phyloP scores from a whole-genome alignment of 2,113 vertebrate genomes.

The Dicrurus megarhynchus region DNA sequence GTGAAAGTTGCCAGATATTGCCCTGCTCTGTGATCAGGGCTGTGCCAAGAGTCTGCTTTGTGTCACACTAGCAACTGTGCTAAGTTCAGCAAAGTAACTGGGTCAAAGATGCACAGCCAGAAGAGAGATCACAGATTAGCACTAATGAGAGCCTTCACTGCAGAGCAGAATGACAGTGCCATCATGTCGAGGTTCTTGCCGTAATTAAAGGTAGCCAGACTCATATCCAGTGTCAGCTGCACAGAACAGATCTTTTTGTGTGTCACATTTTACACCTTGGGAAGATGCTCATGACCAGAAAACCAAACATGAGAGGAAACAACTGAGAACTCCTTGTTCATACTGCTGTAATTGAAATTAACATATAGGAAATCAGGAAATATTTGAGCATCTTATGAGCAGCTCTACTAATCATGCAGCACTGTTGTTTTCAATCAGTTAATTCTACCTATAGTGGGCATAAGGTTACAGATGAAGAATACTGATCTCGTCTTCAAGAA shows the following conservation, averaged over 20 bases:
- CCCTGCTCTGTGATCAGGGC: constrained; percentile 25
- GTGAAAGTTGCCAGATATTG: constrained; percentile 60
- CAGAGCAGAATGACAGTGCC: neutral
- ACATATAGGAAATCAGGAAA: neutral
- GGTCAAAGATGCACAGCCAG: constrained; percentile 37
- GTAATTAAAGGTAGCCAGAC: neutral
- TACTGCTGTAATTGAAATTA: neutral
- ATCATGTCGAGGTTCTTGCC: neutral
- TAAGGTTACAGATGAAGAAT: neutral
- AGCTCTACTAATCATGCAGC: neutral
- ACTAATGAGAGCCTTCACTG: neutral
- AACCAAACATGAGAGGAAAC: neutral
- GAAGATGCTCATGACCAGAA: neutral
- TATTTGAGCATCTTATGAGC: neutral
- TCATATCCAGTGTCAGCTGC: neutral
- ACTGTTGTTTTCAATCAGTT: neutral
- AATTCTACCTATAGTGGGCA: neutral
- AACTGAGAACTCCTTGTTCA: neutral
- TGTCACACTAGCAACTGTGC: constrained; percentile 28
- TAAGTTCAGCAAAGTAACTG: constrained; percentile 53
- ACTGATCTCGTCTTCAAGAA: neutral
- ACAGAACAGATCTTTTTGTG: neutral
- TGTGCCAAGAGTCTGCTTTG: constrained; percentile 60
- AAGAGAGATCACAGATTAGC: neutral
- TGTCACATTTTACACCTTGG: neutral